Base-by-base conservation (phyloP, 1,140 invertebrate genomes). In the Drosophila pruinosa region DNA sequence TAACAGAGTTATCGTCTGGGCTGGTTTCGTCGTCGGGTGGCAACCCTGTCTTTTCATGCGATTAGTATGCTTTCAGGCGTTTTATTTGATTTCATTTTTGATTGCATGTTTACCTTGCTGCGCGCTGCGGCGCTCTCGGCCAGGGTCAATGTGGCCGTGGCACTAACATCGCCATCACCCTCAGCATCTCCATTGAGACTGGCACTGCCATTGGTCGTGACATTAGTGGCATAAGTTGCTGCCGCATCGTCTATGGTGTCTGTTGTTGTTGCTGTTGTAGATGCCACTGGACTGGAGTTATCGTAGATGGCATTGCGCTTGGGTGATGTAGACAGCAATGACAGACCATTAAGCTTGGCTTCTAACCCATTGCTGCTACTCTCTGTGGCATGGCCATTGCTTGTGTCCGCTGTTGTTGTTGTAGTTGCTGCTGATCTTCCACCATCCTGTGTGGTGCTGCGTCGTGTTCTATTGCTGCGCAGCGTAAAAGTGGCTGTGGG, bases 401-500 rank as follows among this genome's bases (percentile, higher is more conserved):
- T 52, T 10, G 14, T 28, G n/a, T n/a, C n/a, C 12, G 4, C 17
- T 2, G 41, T 12, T 6, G 62, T 21, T 34, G 48, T 4, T 28
- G 57, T 1, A 10, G 50, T 15, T 10, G 69, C 5, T 0, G 24
- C 5, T n/a, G n/a, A n/a, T n/a, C n/a, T n/a, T n/a, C n/a, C n/a
- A n/a, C n/a, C n/a, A 12, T 73, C 64, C 63, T 53, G 62, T 39
- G 31, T 39, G 12, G 67, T 67, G 57, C 70, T 64, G 47, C 74
- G 65, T 7, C 67, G 41, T 12, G 38, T 56, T 28, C 22, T 53
- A 59, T 59, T 69, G 34, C 63, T 58, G 47, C 58, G 62, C 41
- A 70, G 38, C 2, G 89, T 90, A 52, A 90, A 89, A 3, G 89
- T 90, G 21, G 89, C 89, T 34, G 89, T 90, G 15, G 89, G 89